A percentile compares a stretch with the other conserved stretches of the same genome.
phyloP scores from a whole-genome alignment of 1,140 invertebrate genomes.

The Meloidogyne hapla region DNA sequence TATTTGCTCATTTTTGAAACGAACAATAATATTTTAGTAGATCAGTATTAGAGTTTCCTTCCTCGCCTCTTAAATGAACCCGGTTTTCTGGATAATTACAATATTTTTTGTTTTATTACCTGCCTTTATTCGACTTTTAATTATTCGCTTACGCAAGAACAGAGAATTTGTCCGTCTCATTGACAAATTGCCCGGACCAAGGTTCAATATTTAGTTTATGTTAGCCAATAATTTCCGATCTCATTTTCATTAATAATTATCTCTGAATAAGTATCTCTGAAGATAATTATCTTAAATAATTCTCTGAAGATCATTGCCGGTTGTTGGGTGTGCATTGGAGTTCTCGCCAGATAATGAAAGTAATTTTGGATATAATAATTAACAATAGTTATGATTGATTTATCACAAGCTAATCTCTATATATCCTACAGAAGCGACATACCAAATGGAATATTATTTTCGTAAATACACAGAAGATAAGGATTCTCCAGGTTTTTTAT shows the following conservation, averaged over 20 bases:
- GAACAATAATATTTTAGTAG: too few relatives aligned
- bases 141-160: not conserved
- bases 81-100: constrained; percentile 31
- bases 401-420: too few relatives aligned
- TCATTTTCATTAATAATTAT: too few relatives aligned
- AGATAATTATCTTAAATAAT: not conserved
- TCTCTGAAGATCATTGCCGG: constrained; percentile 14
- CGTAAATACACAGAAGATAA: constrained; percentile 28
- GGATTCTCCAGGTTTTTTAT: not conserved
- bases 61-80: constrained; percentile 24
- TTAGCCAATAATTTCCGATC: too few relatives aligned
- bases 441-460: constrained; percentile 41
- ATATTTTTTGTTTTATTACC: constrained; percentile 14
- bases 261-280: too few relatives aligned
- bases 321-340: constrained; percentile 32
- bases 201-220: not conserved
- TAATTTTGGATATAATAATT: not conserved
- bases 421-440: constrained; percentile 28
- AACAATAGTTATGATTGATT: not conserved
- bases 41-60: too few relatives aligned
- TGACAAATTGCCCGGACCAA: constrained; percentile 36
- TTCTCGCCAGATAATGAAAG: constrained; percentile 35
- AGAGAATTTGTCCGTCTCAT: constrained; percentile 27
- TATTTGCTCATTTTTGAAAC: too few relatives aligned
- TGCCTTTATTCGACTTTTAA: constrained; percentile 11